Base-by-base conservation (phyloP, 2,113 vertebrate genomes). In the Apteryx mantelli region DNA sequence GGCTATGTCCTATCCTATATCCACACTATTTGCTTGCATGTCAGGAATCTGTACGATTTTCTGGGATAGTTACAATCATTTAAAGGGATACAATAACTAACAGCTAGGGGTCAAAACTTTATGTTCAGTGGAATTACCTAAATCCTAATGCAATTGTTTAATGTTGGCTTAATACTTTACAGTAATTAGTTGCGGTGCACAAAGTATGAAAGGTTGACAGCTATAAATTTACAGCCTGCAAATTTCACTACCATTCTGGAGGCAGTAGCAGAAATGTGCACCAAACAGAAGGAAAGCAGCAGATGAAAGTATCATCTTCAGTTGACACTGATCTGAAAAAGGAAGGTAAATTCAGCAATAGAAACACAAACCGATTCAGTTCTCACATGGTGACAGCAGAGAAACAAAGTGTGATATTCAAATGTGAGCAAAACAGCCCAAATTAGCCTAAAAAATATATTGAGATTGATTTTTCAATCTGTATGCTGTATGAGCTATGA, bases 281-380 rank as follows among this genome's bases (percentile, higher is more conserved):
- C 42, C 3, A 0, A 46, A 9, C 56, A 75, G 26, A 58, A 61
- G 48, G 4, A 34, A 76, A 65, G 28, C n/a, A 40, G 91, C 9
- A 55, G 30, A 21, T 22, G 53, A 74, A 87, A 94, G 69, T 4
- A 40, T 10, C 5, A 3, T 17, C 53, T 85, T 76, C 26, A 1
- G 40, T 32, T 30, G 19, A 53, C 26, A 66, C 65, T 2, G 15
- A n/a, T 21, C 9, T 19, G n/a, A 21, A 91, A 78, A 86, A 42
- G 17, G 40, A 56, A 50, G 24, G 13, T 8, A 73, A 76, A 58
- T 25, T 21, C 24, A 60, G 8, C 2, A 11, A 8, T 9, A 4
- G 32, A 30, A 79, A 52, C 0, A 2, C 28, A 36, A 65, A 82
- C 8, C 26, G 3, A 18, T 2, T 7, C 5, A 7, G 4, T 64